These are phyloP conservation scores for Syngnathus floridae DNA, from an alignment of 2,113 vertebrate genomes.

Conservation along the genomic window DNA sequence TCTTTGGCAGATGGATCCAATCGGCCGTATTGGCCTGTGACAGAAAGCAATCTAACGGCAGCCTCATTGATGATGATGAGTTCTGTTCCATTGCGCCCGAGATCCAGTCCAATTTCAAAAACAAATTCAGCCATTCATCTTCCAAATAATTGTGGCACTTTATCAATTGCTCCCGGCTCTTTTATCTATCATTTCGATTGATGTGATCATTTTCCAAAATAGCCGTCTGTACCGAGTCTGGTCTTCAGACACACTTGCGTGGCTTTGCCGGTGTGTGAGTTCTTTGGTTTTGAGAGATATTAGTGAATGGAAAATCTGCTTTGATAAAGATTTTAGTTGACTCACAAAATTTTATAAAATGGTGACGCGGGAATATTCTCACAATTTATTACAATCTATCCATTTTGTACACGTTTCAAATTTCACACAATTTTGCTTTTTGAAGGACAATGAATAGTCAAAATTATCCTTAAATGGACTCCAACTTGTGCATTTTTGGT, in stretches of 20 bases:
- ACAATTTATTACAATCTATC: not conserved
- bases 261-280: slow-evolving; percentile 14
- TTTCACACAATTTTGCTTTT: not conserved
- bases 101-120: slow-evolving; percentile 73
- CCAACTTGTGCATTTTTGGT: not conserved
- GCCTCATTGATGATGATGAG: slow-evolving; percentile 71
- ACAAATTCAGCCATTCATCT: slow-evolving; percentile 74
- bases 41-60: slow-evolving; percentile 66
- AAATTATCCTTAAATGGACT: not conserved
- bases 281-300: not conserved
- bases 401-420: not conserved
- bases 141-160: slow-evolving; percentile 73
- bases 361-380: too few relatives aligned
- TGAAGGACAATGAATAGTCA: not conserved
- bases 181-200: slow-evolving; percentile 75
- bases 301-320: not conserved
- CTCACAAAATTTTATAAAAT: too few relatives aligned
- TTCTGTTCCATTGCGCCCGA: slow-evolving; percentile 64
- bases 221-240: slow-evolving; percentile 51
- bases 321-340: not conserved
- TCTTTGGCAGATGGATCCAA: slow-evolving; percentile 69
- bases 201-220: slow-evolving; percentile 73
- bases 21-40: slow-evolving; percentile 62
- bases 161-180: slow-evolving; percentile 68
- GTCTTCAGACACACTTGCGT: slow-evolving; percentile 46